Percentiles rank a stretch among this genome's conserved stretches.
Conservation (phyloP, 2,888 invertebrate genomes). For the Zaprionus lineosus region DNA sequence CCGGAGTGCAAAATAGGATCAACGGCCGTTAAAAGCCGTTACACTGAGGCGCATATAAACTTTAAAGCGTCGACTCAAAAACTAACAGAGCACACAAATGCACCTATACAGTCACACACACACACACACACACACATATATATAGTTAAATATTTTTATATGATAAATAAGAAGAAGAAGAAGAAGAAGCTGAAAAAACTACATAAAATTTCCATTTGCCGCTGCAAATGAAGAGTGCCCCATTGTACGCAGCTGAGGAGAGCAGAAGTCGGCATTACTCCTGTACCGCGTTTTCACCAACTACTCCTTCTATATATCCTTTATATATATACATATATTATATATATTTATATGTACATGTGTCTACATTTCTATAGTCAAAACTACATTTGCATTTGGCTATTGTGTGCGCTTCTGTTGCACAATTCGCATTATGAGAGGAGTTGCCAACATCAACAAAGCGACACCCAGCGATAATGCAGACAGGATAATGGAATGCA, state of each 20-base stretch:
- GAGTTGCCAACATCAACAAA: background rate
- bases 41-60: conserved; percentile 49
- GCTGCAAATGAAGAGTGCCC: conserved; percentile 38
- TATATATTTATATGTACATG: conserved; percentile 4
- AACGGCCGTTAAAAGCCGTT: conserved; percentile 44
- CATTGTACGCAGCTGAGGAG: conserved; percentile 17
- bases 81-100: conserved; percentile 23
- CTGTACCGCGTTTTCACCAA: conserved; percentile 19
- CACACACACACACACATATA: conserved; percentile 1
- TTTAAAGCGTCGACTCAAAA: conserved; percentile 52
- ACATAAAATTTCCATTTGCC: conserved; percentile 70
- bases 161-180: too few species aligned
- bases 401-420: conserved; percentile 30
- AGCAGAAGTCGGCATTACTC: conserved; percentile 7
- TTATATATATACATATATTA: background rate
- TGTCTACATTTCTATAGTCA: conserved; percentile 34
- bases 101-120: background rate
- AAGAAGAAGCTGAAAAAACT: conserved; percentile 21
- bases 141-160: too few species aligned
- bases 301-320: background rate
- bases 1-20: conserved; percentile 76
- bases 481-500: too few species aligned
- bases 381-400: conserved; percentile 52
- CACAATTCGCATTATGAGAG: conserved; percentile 9
- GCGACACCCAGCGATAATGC: background rate